Evolutionary conservation across 92 coral and sea anemone species (phyloP), one percentile per base, ranked within the genome.

Genomic region (Phenganax subtilis): DNA sequence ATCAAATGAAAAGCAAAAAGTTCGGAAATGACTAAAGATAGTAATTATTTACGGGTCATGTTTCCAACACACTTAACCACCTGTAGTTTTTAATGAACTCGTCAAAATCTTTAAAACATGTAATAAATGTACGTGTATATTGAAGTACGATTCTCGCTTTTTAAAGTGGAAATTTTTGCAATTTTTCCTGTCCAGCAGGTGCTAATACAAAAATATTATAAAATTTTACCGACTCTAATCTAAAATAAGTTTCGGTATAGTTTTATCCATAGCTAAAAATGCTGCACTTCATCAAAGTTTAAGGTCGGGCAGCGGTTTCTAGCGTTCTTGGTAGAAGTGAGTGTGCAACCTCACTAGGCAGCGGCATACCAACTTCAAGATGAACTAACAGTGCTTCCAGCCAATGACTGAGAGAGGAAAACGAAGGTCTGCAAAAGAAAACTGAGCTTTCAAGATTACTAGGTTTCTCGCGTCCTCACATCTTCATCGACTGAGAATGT

Each of bases 331-430:
- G 81, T 58, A 76, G n/a, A 12, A 76, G 67, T 14, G 81, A 57
- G 56, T 86, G 88, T 53, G 86, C 86, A 53, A 96, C 88, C 29
- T 89, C 96, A 80, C 91, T 85, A 12, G 96, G 91, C 68, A 96
- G 70, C 31, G 96, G 91, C 16, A 96, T 87, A 54, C 96, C 97
- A 16, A 92, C 91, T 31, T 96, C 99, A 17, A 96, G 84, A 76
- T 96, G 99, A 54, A 96, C 87, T 58, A 88, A 81, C 6, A 96
- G 85, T 8, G 99, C 87, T 30, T 96, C 99, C 55, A 96, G 87
- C 99, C 99, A 96, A 8, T 80, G 84, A 69, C 85, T 93, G 51
- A 89, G 82, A 10, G 92, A 84, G 31, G 82, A 82, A 87, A 96
- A 96, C 17, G 90, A 76, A 15, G 99, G 97, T 63, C 99, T 96